phyloP scores from a whole-genome alignment of 2,113 vertebrate genomes.

The Cyprinodon tularosa region DNA sequence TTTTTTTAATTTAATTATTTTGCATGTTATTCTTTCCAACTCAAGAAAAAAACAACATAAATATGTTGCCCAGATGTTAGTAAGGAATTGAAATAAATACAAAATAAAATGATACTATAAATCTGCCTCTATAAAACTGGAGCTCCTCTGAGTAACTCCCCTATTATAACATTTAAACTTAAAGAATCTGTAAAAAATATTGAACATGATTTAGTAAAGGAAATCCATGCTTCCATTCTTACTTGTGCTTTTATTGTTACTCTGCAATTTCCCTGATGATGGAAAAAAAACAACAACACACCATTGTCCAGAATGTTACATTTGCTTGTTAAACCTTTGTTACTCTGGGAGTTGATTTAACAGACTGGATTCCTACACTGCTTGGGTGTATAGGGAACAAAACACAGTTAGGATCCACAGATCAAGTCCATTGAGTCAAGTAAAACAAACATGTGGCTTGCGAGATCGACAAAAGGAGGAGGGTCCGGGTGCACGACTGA shows the following conservation, averaged over 20 bases:
- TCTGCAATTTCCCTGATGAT: not conserved
- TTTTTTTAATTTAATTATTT: no score
- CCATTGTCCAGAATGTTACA: not conserved
- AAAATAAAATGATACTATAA: no score
- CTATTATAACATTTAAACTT: no score
- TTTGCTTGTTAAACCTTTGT: not conserved
- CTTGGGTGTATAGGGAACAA: conserved; percentile 20
- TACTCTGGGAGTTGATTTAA: not conserved
- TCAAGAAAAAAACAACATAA: no score
- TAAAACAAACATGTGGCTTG: conserved; percentile 71
- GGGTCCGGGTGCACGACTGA: conserved; percentile 61
- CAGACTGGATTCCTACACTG: not conserved
- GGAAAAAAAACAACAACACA: not conserved
- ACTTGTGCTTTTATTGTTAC: not conserved
- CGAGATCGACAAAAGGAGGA: conserved; percentile 62
- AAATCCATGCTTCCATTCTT: not conserved
- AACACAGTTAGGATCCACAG: conserved; percentile 33
- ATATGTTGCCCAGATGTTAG: no score
- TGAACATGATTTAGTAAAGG: not conserved
- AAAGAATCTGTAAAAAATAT: no score
- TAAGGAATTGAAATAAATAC: no score
- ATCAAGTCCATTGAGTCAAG: conserved; percentile 70
- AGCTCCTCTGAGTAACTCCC: no score
- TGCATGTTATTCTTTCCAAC: no score
- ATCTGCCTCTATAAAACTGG: no score